Base-by-base conservation (phyloP, 2,797 vertebrate species). In the Triplophysa yarkandensis region DNA sequence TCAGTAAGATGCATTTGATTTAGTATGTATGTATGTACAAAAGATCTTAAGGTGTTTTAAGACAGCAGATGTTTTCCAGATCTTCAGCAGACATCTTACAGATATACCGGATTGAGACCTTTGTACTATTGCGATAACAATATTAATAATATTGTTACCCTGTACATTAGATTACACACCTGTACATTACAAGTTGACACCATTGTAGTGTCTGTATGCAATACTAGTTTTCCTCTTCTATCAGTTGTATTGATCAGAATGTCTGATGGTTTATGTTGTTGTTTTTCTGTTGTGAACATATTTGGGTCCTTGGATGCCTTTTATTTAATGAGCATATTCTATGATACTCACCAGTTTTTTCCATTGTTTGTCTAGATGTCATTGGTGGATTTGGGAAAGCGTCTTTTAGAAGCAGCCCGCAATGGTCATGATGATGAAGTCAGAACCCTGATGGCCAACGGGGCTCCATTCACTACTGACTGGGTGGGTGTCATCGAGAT, bases 381-480 rank as follows among this genome's bases (percentile, higher is more conserved):
- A 19, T 77, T 97, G 85, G 93, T 96, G 88, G 96, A 97, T 83
- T 88, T 97, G 55, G 95, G 95, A 80, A 98, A 97, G 91, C 92
- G 94, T 78, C 85, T 98, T 84, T 86, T 97, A 62, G 95, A 98
- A 79, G 96, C 96, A 0, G 95, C 95, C 36, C 91, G 95, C 17
- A 92, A 92, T 81, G 96, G 96, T 54, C 93, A 96, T 77, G 95
- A 98, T 65, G 95, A 95, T 5, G 94, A 98, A 85, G 95, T 97
- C 78, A 81, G 95, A 16, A 92, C 91, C 16, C 82, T 98, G 83
- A 96, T 97, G 95, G 94, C 94, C 5, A 95, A 93, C 0, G 94
- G 96, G 0, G 95, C 96, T 0, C 96, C 96, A 0, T 98, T 98
- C 88, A 97, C 95, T 73, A 97, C 96, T 0, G 95, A 97, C 88